Conservation (phyloP, 2,113 vertebrate genomes). For the Spea multiplicata region DNA sequence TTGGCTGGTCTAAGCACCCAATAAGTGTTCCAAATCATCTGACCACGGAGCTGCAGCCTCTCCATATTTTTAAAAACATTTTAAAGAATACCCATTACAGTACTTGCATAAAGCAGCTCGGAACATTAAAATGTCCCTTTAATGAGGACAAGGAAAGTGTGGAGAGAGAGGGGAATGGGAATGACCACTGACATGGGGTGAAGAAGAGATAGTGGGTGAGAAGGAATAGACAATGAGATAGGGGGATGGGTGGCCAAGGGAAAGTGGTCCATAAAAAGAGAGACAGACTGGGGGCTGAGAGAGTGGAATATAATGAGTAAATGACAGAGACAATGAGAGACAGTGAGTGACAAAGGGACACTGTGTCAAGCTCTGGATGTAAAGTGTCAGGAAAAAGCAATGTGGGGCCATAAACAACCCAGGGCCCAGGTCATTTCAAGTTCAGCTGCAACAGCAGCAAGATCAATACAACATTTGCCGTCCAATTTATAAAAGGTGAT, state of each 20-base stretch:
- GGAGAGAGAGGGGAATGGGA: too few relatives aligned
- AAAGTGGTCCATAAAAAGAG: background rate
- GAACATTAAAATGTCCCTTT: too few relatives aligned
- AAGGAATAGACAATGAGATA: background rate
- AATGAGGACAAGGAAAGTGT: too few relatives aligned
- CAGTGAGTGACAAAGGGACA: conserved; percentile 38
- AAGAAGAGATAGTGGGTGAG: background rate
- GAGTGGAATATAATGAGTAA: conserved; percentile 1
- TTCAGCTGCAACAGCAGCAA: conserved; percentile 82
- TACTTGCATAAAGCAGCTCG: too few relatives aligned
- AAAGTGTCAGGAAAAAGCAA: conserved; percentile 78
- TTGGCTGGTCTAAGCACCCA: too few relatives aligned
- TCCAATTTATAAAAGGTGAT: conserved; percentile 97
- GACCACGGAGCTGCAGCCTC: too few relatives aligned
- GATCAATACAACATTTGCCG: conserved; percentile 92
- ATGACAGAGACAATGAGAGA: background rate
- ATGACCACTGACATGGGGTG: too few relatives aligned
- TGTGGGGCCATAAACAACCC: conserved; percentile 83
- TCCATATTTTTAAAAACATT: too few relatives aligned
- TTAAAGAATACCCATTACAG: too few relatives aligned
- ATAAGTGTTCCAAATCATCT: too few relatives aligned
- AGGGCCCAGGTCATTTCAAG: conserved; percentile 85
- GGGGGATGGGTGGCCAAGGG: background rate
- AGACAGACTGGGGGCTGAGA: background rate
- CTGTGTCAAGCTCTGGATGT: conserved; percentile 70